Percentiles rank a stretch among this genome's conserved stretches.
Evolutionary conservation across 1,140 invertebrate species (phyloP).

Genomic region (Micrasema longulum): DNA sequence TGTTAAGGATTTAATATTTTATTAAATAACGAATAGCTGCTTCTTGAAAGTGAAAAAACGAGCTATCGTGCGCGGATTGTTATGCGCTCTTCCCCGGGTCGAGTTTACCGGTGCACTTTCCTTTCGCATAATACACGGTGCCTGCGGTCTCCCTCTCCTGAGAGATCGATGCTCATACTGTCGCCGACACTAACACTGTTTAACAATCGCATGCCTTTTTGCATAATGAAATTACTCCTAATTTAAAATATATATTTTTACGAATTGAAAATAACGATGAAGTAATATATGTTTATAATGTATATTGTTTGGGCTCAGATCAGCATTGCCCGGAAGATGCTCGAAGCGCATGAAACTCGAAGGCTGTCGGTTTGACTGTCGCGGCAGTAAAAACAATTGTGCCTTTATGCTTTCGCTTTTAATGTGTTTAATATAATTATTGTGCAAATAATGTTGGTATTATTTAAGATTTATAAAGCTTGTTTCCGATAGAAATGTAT

Average conservation of each 20-base stretch:
- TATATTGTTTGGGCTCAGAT: too few species aligned
- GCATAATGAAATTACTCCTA: too few species aligned
- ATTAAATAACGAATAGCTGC: constrained; percentile 43
- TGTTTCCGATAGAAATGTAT: constrained; percentile 34
- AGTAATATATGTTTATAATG: not conserved
- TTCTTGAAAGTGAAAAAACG: constrained; percentile 41
- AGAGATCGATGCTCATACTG: too few species aligned
- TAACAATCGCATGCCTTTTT: too few species aligned
- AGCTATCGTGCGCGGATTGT: not conserved
- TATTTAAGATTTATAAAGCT: constrained; percentile 43
- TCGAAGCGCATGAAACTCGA: not conserved
- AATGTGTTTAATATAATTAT: constrained; percentile 46
- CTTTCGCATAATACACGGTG: too few species aligned
- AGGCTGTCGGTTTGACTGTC: constrained; percentile 46
- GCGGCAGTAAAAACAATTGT: constrained; percentile 49
- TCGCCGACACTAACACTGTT: too few species aligned
- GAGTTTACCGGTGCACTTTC: too few species aligned
- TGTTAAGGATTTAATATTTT: constrained; percentile 41
- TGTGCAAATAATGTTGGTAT: constrained; percentile 45
- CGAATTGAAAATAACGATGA: too few species aligned
- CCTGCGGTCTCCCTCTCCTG: too few species aligned
- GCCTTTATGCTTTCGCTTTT: constrained; percentile 55
- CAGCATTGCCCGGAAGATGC: too few species aligned
- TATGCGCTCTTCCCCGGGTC: too few species aligned
- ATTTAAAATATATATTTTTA: too few species aligned